These are phyloP conservation scores for Rhineura floridana DNA, from an alignment of 2,113 vertebrate species.

Conservation along the genomic window DNA sequence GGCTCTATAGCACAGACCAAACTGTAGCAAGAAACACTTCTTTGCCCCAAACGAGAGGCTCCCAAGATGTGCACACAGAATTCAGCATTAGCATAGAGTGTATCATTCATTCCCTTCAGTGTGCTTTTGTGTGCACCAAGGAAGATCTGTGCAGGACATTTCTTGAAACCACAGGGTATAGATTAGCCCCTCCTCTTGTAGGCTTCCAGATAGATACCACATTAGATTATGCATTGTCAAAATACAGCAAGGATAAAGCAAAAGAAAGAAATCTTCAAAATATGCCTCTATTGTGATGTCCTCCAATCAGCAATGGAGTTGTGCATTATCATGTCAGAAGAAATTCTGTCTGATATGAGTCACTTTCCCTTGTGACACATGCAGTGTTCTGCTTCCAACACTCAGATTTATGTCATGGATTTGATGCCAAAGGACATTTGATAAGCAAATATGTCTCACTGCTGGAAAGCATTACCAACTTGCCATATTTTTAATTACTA, in stretches of 20 bases:
- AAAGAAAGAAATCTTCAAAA: background rate
- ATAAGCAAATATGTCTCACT: conserved; percentile 17
- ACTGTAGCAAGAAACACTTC: background rate
- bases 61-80: background rate
- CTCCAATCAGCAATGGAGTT: background rate
- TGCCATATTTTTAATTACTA: background rate
- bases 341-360: conserved; percentile 28
- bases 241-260: background rate
- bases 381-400: background rate
- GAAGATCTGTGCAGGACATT: background rate
- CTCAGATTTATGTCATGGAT: conserved; percentile 19
- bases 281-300: background rate
- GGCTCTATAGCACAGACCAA: background rate
- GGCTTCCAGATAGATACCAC: background rate
- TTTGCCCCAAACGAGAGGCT: background rate
- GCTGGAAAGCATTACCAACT: background rate
- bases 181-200: background rate
- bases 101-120: background rate
- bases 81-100: background rate
- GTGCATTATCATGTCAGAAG: background rate
- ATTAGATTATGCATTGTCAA: background rate
- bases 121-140: background rate
- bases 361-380: conserved; percentile 12
- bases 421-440: conserved; percentile 17
- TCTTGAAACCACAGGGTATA: background rate